Conservation (phyloP, 2,113 vertebrate genomes). For the Arothron firmamentum region DNA sequence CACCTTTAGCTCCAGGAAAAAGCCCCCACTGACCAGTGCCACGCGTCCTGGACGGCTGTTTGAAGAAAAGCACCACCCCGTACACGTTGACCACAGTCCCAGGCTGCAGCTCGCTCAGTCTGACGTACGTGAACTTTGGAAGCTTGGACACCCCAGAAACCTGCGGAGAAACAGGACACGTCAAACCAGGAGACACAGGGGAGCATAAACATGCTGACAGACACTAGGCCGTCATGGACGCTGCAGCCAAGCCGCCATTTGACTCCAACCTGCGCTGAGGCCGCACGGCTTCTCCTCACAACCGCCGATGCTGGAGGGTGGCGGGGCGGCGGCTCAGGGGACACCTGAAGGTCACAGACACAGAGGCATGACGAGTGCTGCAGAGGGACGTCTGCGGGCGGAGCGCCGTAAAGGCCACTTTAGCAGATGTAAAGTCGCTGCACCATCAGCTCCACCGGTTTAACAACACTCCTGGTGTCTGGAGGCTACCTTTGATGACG, state of each 20-base stretch:
- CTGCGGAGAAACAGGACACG: slow-evolving; percentile 34
- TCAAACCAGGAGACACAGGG: background rate
- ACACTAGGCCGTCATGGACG: slow-evolving; percentile 20
- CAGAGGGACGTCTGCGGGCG: too few species aligned
- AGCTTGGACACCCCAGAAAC: slow-evolving; percentile 13
- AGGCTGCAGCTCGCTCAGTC: slow-evolving; percentile 57
- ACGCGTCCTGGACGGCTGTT: slow-evolving; percentile 72
- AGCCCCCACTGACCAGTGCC: slow-evolving; percentile 78
- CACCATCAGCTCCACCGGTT: too few species aligned
- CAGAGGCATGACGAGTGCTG: background rate
- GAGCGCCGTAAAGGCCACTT: too few species aligned
- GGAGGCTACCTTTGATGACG: too few species aligned
- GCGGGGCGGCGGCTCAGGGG: background rate
- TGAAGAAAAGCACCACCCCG: slow-evolving; percentile 79
- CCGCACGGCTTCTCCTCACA: slow-evolving; percentile 14
- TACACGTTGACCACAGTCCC: slow-evolving; percentile 70
- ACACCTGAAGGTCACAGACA: slow-evolving; percentile 54
- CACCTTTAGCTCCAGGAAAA: too few species aligned
- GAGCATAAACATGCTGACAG: slow-evolving; percentile 14
- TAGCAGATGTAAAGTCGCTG: too few species aligned
- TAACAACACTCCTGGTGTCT: too few species aligned
- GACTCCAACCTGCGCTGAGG: slow-evolving; percentile 47
- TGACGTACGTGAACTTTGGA: slow-evolving; percentile 60
- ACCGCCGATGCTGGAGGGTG: background rate
- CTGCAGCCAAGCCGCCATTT: background rate